Percentiles rank a stretch among this genome's conserved stretches.
Evolutionary conservation across 2,797 vertebrate species (phyloP).

Genomic region (Halcyon smyrnensis): DNA sequence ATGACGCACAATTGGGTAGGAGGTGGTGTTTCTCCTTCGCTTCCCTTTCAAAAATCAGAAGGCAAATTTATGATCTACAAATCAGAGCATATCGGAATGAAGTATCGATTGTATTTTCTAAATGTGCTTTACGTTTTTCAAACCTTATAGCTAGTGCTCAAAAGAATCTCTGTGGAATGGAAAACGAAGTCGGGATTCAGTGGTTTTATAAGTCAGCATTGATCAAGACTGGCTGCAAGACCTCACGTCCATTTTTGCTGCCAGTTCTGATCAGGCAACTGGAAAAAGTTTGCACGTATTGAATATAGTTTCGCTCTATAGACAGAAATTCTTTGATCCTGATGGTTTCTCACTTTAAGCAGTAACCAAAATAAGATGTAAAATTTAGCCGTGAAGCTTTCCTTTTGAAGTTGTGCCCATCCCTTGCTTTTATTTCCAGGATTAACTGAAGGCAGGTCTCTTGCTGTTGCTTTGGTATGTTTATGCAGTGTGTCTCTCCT

Average conservation of each 20-base stretch:
- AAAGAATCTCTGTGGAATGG: neutral
- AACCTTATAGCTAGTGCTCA: neutral
- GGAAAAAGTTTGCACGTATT: neutral
- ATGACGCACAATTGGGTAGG: neutral
- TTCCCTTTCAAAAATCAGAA: neutral
- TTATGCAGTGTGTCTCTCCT: conserved; percentile 50
- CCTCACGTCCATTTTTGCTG: neutral
- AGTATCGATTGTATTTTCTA: neutral
- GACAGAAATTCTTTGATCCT: neutral
- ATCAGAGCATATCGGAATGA: neutral
- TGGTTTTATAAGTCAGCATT: neutral
- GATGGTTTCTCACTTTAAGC: conserved; percentile 1
- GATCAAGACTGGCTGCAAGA: neutral
- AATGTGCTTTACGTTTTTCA: neutral
- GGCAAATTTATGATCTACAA: neutral
- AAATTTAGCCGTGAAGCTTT: neutral
- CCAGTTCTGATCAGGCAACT: conserved; percentile 22
- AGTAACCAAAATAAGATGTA: neutral
- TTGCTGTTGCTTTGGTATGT: conserved; percentile 46
- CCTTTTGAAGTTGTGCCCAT: neutral
- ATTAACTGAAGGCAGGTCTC: conserved; percentile 5
- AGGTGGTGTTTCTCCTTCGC: neutral
- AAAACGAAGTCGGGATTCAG: neutral
- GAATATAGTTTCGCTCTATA: neutral
- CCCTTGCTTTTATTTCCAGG: neutral